phyloP scores from a whole-genome alignment of 2,113 vertebrate species.

The Himantopus leucocephalus region DNA sequence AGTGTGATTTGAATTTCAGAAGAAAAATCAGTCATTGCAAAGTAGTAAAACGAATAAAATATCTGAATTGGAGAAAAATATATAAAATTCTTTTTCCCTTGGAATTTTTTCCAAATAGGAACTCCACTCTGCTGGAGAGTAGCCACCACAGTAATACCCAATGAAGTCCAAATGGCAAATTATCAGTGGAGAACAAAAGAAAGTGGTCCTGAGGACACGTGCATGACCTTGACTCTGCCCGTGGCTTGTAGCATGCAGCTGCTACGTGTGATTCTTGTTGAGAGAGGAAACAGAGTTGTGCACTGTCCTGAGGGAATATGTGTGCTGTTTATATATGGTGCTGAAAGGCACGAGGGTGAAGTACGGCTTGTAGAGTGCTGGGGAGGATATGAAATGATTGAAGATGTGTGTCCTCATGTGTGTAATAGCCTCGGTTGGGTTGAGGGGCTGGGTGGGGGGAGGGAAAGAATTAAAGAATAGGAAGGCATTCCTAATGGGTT shows the following conservation, averaged over 20 bases:
- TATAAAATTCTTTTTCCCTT: not conserved
- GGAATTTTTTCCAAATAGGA: not conserved
- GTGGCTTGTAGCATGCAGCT: not conserved
- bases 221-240: not conserved
- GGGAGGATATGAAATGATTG: slow-evolving; percentile 66
- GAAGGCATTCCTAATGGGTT: slow-evolving; percentile 39
- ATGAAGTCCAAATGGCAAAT: not conserved
- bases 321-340: slow-evolving; percentile 31
- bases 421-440: slow-evolving; percentile 55
- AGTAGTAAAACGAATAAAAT: not conserved
- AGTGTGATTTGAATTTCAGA: not conserved
- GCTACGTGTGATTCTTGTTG: not conserved
- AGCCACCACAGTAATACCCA: not conserved
- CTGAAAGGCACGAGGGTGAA: slow-evolving; percentile 63
- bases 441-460: slow-evolving; percentile 39
- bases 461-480: slow-evolving; percentile 64
- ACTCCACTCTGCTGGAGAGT: not conserved
- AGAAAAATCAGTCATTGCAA: not conserved
- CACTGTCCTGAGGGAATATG: slow-evolving; percentile 33
- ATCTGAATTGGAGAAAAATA: not conserved
- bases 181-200: not conserved
- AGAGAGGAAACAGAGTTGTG: slow-evolving; percentile 18
- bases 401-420: slow-evolving; percentile 71
- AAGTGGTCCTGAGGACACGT: not conserved
- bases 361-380: slow-evolving; percentile 25